phyloP scores from a whole-genome alignment of 1,140 invertebrate species.

The Palaemon carinicauda region DNA sequence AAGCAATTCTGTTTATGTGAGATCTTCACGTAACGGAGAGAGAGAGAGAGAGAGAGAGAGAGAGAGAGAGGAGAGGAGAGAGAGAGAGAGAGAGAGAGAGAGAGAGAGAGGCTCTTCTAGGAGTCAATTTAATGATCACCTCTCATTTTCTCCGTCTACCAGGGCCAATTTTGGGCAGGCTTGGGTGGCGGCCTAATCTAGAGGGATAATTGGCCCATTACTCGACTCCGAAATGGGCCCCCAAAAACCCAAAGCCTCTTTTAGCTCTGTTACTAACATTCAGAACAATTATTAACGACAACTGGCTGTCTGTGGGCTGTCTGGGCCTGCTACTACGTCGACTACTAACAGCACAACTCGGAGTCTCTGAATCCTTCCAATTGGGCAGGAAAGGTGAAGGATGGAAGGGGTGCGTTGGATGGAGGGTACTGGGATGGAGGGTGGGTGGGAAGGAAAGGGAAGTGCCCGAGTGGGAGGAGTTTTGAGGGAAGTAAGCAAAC shows the following conservation, averaged over 20 bases:
- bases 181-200: neutral
- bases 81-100: neutral
- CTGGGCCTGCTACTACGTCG: no score
- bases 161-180: neutral
- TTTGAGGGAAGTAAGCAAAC: neutral
- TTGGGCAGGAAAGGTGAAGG: neutral
- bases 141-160: neutral
- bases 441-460: neutral
- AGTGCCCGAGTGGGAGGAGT: neutral
- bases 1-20: neutral
- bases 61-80: neutral
- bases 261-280: neutral
- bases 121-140: neutral
- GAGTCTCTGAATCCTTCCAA: no score
- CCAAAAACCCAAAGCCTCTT: neutral
- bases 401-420: neutral
- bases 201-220: slow-evolving; percentile 12
- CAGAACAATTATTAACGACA: no score
- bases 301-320: no score
- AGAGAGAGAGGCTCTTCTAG: neutral
- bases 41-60: slow-evolving; percentile 4
- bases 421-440: neutral
- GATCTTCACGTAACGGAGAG: neutral
- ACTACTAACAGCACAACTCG: no score
- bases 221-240: neutral